A percentile compares a stretch with the other conserved stretches of the same genome.
phyloP scores from a whole-genome alignment of 2,888 invertebrate genomes.

The Pandemis cinnamomeana region DNA sequence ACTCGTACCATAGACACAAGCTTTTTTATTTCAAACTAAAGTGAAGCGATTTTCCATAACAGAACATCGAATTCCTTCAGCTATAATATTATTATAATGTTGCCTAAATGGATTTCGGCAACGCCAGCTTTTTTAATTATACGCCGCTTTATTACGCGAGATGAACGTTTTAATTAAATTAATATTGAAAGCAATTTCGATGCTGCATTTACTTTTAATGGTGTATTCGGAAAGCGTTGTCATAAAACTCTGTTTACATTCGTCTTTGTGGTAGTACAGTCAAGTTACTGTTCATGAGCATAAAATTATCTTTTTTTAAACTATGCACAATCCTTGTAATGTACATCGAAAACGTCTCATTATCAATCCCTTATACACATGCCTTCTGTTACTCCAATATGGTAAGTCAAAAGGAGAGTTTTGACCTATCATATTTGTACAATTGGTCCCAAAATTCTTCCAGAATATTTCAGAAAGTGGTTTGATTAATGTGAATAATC shows the following conservation, averaged over 20 bases:
- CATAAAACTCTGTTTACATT: constrained; percentile 31
- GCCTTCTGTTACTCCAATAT: no score
- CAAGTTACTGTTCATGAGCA: no score
- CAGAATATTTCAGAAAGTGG: no score
- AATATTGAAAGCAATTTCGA: constrained; percentile 44
- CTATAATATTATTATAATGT: constrained; percentile 12
- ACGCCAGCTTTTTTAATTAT: constrained; percentile 63
- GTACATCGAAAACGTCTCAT: no score
- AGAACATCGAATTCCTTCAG: background rate
- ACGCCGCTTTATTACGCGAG: constrained; percentile 54
- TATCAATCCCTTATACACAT: no score
- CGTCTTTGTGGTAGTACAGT: constrained; percentile 5
- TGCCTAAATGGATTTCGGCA: constrained; percentile 44
- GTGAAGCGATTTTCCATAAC: background rate
- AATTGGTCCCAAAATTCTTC: no score
- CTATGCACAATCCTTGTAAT: no score
- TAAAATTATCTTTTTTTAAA: no score
- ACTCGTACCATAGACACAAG: background rate
- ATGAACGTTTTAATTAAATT: constrained; percentile 62
- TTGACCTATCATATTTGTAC: no score
- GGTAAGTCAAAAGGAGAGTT: no score
- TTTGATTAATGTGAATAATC: no score
- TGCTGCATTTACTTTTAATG: constrained; percentile 35
- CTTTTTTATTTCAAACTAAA: background rate
- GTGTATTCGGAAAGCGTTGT: constrained; percentile 22